Conservation (phyloP, 2,113 vertebrate genomes). For the Oncorhynchus kisutch region DNA sequence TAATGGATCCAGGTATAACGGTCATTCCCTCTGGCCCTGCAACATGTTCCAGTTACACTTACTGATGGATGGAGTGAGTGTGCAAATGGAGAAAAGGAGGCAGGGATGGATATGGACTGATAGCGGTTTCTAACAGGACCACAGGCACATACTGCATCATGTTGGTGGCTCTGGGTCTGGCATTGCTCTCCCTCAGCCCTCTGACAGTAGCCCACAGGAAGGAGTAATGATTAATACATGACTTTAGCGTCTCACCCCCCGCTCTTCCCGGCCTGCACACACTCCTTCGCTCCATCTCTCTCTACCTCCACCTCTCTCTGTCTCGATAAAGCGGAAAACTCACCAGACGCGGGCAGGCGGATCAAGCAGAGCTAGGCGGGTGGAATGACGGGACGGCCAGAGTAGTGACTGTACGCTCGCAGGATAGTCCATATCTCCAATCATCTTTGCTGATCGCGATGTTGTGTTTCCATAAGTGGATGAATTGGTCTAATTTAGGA, state of each 20-base stretch:
- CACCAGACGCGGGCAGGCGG: too few species aligned
- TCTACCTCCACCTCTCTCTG: not conserved
- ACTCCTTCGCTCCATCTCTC: not conserved
- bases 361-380: too few species aligned
- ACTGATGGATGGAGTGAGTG: not conserved
- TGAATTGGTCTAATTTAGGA: too few species aligned
- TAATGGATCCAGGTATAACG: not conserved
- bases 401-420: too few species aligned
- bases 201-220: slow-evolving; percentile 3
- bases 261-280: not conserved
- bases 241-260: not conserved
- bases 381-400: too few species aligned
- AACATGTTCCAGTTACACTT: not conserved
- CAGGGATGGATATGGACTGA: not conserved
- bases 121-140: not conserved
- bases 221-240: not conserved
- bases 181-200: not conserved
- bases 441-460: too few species aligned
- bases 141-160: not conserved
- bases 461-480: too few species aligned
- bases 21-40: not conserved
- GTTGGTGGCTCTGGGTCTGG: not conserved
- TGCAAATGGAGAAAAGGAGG: not conserved
- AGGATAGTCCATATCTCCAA: too few species aligned
- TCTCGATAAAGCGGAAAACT: too few species aligned